These are phyloP conservation scores for Cataglyphis altisquamis DNA, from an alignment of 2,888 invertebrate species.

Conservation along the genomic window DNA sequence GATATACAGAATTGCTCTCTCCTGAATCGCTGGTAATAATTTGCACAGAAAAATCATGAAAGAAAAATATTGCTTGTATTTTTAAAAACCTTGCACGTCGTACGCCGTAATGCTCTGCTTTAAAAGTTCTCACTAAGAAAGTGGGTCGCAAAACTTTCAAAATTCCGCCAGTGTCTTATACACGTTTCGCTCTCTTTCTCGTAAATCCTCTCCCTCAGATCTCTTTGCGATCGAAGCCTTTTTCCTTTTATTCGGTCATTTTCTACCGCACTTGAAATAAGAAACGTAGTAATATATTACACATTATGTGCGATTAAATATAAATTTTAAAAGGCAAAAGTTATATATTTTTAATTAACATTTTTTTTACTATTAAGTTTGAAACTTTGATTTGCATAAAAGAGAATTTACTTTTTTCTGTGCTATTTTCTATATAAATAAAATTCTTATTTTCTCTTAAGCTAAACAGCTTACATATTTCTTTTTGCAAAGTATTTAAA, in stretches of 20 bases:
- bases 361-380: background rate
- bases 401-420: background rate
- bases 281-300: background rate
- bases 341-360: background rate
- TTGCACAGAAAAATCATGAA: constrained; percentile 53
- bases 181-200: constrained; percentile 24
- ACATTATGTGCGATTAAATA: background rate
- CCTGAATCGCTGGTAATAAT: constrained; percentile 64
- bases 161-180: constrained; percentile 63
- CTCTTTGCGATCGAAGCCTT: constrained; percentile 10
- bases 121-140: constrained; percentile 61
- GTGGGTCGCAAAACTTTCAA: constrained; percentile 71
- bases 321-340: background rate
- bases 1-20: constrained; percentile 28
- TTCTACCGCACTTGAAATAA: constrained; percentile 33
- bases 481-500: background rate
- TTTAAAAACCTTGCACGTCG: constrained; percentile 57
- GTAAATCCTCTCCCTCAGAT: constrained; percentile 21
- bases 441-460: constrained; percentile 13
- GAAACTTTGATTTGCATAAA: background rate
- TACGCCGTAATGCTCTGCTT: constrained; percentile 23
- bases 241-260: constrained; percentile 36
- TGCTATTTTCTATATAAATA: background rate
- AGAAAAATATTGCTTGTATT: constrained; percentile 68
- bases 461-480: background rate